phyloP scores from a whole-genome alignment of 2,113 vertebrate species.

The Phalacrocorax pelagicus region DNA sequence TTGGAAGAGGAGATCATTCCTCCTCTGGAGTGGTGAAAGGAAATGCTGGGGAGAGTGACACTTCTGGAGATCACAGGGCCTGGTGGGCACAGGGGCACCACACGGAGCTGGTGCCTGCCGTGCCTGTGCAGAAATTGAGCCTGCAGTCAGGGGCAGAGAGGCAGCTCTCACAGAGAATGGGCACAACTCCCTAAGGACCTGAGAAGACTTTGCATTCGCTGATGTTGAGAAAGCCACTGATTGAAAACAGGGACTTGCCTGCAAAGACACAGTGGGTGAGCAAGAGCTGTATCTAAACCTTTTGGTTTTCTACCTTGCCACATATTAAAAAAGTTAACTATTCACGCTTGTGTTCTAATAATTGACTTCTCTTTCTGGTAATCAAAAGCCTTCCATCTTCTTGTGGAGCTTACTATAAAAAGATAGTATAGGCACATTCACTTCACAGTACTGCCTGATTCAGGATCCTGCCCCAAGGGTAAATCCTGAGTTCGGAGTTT shows the following conservation, averaged over 20 bases:
- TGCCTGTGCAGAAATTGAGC: neutral
- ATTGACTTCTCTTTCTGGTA: neutral
- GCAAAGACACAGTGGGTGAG: neutral
- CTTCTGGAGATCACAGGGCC: neutral
- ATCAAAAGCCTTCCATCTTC: neutral
- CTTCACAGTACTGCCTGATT: neutral
- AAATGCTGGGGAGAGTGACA: neutral
- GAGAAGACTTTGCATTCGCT: neutral
- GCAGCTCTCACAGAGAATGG: rapidly evolving
- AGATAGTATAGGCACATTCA: neutral
- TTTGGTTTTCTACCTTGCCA: neutral
- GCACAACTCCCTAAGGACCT: neutral
- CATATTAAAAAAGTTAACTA: neutral
- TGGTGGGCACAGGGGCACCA: neutral
- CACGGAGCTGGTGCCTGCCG: neutral
- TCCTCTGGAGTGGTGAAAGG: neutral
- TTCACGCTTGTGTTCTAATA: neutral
- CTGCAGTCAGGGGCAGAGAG: neutral
- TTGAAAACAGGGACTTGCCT: neutral
- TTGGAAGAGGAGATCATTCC: neutral
- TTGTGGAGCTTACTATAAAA: neutral
- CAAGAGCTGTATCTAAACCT: neutral
- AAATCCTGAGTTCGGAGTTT: neutral
- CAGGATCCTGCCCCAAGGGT: neutral
- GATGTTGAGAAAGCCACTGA: neutral